Evolutionary conservation across 2,113 vertebrate genomes (phyloP), one percentile per base, ranked within the genome.

Genomic region (Callopanchax toddi): DNA sequence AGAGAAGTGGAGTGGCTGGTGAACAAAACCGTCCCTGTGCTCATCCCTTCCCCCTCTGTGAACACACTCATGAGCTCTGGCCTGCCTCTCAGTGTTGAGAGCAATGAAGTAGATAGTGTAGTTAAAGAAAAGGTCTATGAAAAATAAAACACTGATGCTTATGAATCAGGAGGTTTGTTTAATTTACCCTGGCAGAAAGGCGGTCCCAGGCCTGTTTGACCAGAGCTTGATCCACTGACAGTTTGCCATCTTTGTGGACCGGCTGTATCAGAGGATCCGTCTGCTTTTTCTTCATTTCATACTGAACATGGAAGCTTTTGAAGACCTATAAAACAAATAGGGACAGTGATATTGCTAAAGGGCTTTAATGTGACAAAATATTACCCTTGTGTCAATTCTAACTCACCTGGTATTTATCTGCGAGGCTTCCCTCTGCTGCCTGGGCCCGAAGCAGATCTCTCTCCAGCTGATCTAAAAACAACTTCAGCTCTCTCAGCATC

Each of bases 131-230:
- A 32, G 29, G 6, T 32, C 6, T 7, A 3, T 5, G 29, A 32
- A 32, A 32, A 32, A 32, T 32, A 5, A 32, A 32, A 32, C 29
- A 6, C 1, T 32, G 29, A 32, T 32, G 29, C 10, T 8, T 8
- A 32, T 7, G 4, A 10, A 37, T 26, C 23, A 11, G 58, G 29
- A 57, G 39, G 53, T 22, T 60, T 61, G 51, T 23, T 44, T 45
- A 13, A 83, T 91, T 87, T 89, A 99, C 97, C 90, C 95, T 92
- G 64, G 93, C 91, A 65, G 95, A 92, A 66, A 96, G 89, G 63
- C 94, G 93, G 7, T 99, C 97, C 96, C 96, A 98, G 3, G 94
- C 91, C 80, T 99, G 97, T 71, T 97, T 98, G 66, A 98, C 92
- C 74, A 98, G 82, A 0, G 96, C 95, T 87, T 99, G 97, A 73